A percentile compares a stretch with the other conserved stretches of the same genome.
Evolutionary conservation across 1,140 invertebrate genomes (phyloP).

Genomic region (Drosophila asahinai): DNA sequence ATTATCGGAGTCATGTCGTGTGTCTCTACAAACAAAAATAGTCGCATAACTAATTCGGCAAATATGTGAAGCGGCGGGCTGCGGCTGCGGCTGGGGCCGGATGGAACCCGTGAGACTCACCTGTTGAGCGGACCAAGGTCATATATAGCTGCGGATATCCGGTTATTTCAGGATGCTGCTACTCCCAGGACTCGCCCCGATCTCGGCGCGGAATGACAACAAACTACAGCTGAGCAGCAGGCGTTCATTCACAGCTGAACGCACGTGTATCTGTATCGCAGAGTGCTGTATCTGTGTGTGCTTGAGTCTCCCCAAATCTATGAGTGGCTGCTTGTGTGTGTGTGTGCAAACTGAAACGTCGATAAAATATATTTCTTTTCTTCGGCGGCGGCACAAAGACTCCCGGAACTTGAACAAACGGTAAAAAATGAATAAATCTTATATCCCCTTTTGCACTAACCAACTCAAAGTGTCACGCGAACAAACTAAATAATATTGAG

Average conservation of each 20-base stretch:
- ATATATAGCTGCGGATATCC: conserved; percentile 32
- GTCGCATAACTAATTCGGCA: conserved; percentile 37
- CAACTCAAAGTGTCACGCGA: conserved; percentile 10
- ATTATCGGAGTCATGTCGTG: conserved; percentile 41
- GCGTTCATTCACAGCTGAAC: conserved; percentile 65
- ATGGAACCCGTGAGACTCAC: conserved; percentile 25
- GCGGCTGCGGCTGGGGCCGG: background rate
- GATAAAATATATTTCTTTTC: conserved; percentile 39
- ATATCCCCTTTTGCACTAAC: conserved; percentile 5
- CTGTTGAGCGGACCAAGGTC: conserved; percentile 48
- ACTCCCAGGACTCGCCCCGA: conserved; percentile 36
- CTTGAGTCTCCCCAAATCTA: conserved; percentile 28
- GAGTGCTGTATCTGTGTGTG: conserved; percentile 30
- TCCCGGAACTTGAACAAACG: conserved; percentile 9
- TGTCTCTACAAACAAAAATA: conserved; percentile 46
- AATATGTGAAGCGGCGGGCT: conserved; percentile 4
- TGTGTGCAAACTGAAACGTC: conserved; percentile 46
- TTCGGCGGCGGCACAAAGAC: conserved; percentile 30
- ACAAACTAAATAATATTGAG: background rate
- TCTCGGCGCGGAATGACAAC: conserved; percentile 66
- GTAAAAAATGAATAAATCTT: background rate
- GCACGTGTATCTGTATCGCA: conserved; percentile 56
- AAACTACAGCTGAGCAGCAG: conserved; percentile 61
- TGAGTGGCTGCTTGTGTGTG: conserved; percentile 11
- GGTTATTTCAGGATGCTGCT: conserved; percentile 12